phyloP scores from a whole-genome alignment of 2,888 invertebrate species.

The Oeneis ivallda region DNA sequence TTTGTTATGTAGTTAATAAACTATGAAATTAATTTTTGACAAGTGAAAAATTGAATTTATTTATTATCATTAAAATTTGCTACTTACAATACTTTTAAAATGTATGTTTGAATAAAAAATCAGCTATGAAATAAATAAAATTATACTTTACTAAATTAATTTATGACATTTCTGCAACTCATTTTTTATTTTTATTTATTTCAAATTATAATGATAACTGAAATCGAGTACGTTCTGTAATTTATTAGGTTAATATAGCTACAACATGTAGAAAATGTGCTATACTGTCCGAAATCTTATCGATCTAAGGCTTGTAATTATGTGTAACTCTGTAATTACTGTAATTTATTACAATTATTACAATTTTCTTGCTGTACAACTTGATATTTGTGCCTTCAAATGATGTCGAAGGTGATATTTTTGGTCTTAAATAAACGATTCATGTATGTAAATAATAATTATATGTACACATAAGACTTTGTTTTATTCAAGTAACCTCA shows the following conservation, averaged over 20 bases:
- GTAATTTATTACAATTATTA: slow-evolving; percentile 29
- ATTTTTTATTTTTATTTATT: background rate
- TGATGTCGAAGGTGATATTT: slow-evolving; percentile 70
- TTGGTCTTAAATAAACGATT: slow-evolving; percentile 72
- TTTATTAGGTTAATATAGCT: slow-evolving; percentile 10
- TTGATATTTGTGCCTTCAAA: slow-evolving; percentile 67
- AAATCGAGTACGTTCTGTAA: slow-evolving; percentile 10
- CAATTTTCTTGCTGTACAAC: slow-evolving; percentile 34
- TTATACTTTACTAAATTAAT: no score
- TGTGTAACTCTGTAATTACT: slow-evolving; percentile 25
- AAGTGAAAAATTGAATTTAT: no score
- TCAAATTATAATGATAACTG: background rate
- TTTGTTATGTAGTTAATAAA: no score
- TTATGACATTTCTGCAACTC: no score
- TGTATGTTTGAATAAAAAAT: no score
- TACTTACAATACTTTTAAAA: no score
- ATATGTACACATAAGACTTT: slow-evolving; percentile 44
- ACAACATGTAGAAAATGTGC: background rate
- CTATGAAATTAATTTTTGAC: no score
- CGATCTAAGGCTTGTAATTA: slow-evolving; percentile 6
- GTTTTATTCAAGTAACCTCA: slow-evolving; percentile 44
- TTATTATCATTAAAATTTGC: no score
- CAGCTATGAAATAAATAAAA: no score
- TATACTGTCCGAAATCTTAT: background rate
- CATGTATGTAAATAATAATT: slow-evolving; percentile 80